These are phyloP conservation scores for Nebria brevicollis DNA, from an alignment of 2,888 invertebrate genomes.

Conservation along the genomic window DNA sequence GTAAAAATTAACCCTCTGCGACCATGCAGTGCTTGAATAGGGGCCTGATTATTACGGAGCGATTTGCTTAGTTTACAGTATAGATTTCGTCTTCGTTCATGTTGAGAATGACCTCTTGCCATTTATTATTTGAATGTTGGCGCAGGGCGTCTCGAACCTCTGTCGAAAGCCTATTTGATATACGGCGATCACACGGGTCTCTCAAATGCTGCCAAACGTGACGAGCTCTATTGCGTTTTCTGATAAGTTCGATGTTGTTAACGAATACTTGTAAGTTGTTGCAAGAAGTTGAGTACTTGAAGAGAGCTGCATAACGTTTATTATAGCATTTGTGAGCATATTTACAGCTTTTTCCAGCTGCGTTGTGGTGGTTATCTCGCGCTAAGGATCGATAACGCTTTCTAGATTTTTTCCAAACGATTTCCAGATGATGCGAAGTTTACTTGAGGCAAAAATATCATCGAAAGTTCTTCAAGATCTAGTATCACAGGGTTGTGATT, in stretches of 20 bases:
- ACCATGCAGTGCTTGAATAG: background rate
- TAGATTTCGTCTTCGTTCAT: background rate
- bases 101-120: background rate
- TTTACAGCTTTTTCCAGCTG: background rate
- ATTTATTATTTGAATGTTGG: background rate
- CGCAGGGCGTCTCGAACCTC: background rate
- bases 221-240: background rate
- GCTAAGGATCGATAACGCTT: background rate
- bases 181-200: background rate
- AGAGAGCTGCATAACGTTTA: background rate
- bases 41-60: background rate
- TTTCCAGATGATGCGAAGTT: background rate
- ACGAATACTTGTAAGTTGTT: background rate
- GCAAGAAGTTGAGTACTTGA: background rate
- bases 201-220: background rate
- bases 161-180: background rate
- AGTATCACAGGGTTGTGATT: slow-evolving; percentile 5
- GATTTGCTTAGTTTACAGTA: background rate
- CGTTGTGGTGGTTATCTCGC: background rate
- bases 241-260: background rate
- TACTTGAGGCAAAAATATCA: background rate
- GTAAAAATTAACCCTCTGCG: background rate
- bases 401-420: background rate
- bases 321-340: background rate
- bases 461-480: background rate